Conservation (phyloP, 2,888 invertebrate species). For the Philaethria dido region DNA sequence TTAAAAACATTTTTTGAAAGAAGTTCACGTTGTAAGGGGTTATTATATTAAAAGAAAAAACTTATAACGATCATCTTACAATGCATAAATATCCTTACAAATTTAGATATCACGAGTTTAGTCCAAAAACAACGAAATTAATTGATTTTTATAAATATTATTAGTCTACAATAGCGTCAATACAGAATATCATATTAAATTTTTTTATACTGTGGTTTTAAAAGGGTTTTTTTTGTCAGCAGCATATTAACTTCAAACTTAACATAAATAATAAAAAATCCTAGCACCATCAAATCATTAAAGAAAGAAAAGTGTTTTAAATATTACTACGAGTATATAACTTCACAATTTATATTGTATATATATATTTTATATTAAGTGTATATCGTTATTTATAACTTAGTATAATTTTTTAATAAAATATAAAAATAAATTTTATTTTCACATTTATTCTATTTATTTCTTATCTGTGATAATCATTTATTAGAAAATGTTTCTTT, state of each 20-base stretch:
- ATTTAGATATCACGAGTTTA: neutral
- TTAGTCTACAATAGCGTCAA: neutral
- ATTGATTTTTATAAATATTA: neutral
- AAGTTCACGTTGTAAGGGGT: constrained; percentile 1
- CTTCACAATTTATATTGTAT: neutral
- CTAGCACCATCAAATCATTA: too few species aligned
- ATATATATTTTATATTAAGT: neutral
- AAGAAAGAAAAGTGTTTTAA: too few species aligned
- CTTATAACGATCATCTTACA: neutral
- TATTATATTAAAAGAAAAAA: constrained; percentile 6
- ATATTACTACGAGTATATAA: too few species aligned
- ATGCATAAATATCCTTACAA: constrained; percentile 7
- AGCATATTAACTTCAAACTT: neutral
- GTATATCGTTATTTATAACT: neutral
- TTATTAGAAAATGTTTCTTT: too few species aligned
- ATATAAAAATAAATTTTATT: neutral
- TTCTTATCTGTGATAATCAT: neutral
- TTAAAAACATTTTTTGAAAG: neutral
- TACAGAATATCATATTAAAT: neutral
- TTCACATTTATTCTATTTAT: neutral
- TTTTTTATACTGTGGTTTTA: neutral
- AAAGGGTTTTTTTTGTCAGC: neutral
- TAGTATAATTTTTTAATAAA: neutral
- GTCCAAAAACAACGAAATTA: neutral
- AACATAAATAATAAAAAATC: neutral